Conservation (phyloP, 2,113 vertebrate species). For the Pollachius pollachius region DNA sequence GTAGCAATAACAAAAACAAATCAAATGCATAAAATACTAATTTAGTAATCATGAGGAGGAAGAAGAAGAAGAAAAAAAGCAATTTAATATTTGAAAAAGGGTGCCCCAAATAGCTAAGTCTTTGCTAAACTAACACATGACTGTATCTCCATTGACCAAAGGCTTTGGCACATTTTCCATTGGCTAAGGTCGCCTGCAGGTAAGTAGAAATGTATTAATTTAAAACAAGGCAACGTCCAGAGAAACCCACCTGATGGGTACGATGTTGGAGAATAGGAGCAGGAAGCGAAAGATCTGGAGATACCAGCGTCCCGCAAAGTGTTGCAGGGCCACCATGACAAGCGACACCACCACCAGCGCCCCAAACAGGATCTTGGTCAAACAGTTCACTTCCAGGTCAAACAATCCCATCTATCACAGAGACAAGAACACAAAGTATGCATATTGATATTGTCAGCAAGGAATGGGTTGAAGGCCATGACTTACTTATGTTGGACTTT, state of each 20-base stretch:
- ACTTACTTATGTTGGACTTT: too few relatives aligned
- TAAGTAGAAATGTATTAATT: background rate
- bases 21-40: background rate
- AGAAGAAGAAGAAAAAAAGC: background rate
- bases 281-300: conserved; percentile 97
- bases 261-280: conserved; percentile 93
- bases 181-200: too few relatives aligned
- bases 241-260: conserved; percentile 88
- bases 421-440: background rate
- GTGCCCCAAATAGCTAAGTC: too few relatives aligned
- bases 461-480: too few relatives aligned
- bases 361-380: conserved; percentile 95
- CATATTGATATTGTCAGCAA: too few relatives aligned
- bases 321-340: conserved; percentile 97
- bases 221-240: too few relatives aligned
- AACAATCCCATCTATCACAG: conserved; percentile 88
- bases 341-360: conserved; percentile 91
- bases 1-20: background rate
- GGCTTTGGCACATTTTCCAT: too few relatives aligned
- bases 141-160: too few relatives aligned
- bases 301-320: conserved; percentile 96
- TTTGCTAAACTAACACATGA: too few relatives aligned
- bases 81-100: too few relatives aligned
- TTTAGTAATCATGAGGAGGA: background rate
- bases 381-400: conserved; percentile 95